A percentile compares a stretch with the other conserved stretches of the same genome.
Conservation (phyloP, 2,113 vertebrate species). For the Asarcornis scutulata region DNA sequence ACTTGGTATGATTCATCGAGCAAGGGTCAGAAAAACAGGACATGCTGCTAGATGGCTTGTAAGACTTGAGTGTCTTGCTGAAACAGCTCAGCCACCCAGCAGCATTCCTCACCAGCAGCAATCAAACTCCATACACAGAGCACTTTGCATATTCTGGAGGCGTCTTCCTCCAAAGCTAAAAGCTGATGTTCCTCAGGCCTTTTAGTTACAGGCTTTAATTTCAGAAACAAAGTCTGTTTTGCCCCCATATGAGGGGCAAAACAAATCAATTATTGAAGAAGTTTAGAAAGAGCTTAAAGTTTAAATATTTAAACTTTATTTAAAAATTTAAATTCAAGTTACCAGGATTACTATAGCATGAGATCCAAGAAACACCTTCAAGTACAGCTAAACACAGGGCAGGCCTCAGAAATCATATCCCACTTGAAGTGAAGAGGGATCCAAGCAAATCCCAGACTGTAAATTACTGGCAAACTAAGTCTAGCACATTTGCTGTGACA, state of each 20-base stretch:
- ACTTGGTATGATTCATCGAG: neutral
- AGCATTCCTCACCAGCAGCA: neutral
- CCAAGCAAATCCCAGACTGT: neutral
- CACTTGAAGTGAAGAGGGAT: neutral
- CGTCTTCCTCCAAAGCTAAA: neutral
- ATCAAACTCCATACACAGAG: neutral
- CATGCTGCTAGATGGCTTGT: neutral
- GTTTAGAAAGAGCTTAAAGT: neutral
- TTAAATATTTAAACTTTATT: neutral
- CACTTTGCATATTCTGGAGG: neutral
- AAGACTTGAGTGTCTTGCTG: neutral
- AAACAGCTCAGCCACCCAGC: neutral
- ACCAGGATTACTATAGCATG: neutral
- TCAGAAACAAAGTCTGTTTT: neutral
- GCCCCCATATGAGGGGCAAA: neutral
- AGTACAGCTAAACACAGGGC: neutral
- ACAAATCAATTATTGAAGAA: neutral
- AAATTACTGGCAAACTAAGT: neutral
- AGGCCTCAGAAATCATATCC: neutral
- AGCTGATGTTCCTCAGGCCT: neutral
- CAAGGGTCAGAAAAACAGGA: constrained; percentile 6
- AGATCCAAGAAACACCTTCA: neutral
- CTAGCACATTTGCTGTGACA: neutral
- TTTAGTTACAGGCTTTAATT: neutral
- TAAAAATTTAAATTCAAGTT: neutral